Evolutionary conservation across 2,113 vertebrate genomes (phyloP).

Genomic region (Gymnogyps californianus): DNA sequence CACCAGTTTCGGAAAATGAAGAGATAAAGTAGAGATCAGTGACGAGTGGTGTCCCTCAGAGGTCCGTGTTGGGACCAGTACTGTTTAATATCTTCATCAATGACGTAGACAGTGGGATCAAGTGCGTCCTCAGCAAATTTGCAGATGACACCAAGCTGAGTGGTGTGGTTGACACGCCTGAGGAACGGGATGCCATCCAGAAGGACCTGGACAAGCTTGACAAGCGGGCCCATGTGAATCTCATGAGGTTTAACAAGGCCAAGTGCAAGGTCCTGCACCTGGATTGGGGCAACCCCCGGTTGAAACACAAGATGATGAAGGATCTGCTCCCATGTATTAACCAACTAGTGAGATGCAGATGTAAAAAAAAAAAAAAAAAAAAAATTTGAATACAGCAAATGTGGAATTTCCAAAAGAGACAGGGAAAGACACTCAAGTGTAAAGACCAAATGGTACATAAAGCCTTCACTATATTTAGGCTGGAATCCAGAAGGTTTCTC

Average conservation of each 20-base stretch:
- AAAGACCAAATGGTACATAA: not conserved
- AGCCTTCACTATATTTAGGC: not conserved
- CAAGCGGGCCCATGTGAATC: too few relatives aligned
- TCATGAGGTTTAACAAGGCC: not conserved
- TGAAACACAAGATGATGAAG: not conserved
- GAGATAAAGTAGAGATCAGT: not conserved
- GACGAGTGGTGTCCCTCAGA: too few relatives aligned
- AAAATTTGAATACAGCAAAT: not conserved
- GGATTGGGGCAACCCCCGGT: rapidly evolving
- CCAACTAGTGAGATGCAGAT: not conserved
- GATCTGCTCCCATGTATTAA: not conserved
- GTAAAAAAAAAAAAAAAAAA: not conserved
- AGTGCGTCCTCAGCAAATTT: not conserved
- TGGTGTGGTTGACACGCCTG: rapidly evolving
- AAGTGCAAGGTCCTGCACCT: not conserved
- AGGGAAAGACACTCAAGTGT: not conserved
- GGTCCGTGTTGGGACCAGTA: rapidly evolving
- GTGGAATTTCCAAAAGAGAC: not conserved
- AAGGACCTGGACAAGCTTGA: not conserved
- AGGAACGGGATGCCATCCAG: not conserved
- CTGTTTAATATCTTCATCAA: not conserved
- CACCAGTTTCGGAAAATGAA: not conserved
- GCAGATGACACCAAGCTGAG: not conserved
- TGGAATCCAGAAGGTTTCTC: not conserved
- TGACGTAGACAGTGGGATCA: not conserved